These are phyloP conservation scores for Andrena camellia DNA, from an alignment of 2,888 invertebrate species.

Conservation along the genomic window DNA sequence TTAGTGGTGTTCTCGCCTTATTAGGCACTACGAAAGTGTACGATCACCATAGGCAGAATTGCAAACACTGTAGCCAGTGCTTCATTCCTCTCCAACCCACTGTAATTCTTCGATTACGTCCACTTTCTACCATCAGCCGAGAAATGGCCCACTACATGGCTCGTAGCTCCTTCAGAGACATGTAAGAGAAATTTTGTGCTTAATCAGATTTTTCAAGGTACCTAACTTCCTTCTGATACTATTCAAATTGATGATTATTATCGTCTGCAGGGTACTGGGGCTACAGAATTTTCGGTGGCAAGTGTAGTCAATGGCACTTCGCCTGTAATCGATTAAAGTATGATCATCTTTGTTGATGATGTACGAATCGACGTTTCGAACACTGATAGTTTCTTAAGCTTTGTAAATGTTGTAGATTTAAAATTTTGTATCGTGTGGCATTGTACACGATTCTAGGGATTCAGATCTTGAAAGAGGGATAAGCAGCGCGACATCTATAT, in stretches of 20 bases:
- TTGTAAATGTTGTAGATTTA: conserved; percentile 6
- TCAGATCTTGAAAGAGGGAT: not conserved
- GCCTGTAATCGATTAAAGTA: conserved; percentile 54
- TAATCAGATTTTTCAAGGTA: too few species aligned
- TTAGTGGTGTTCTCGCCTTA: not conserved
- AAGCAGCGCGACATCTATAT: not conserved
- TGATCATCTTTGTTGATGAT: conserved; percentile 43
- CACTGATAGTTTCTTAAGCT: not conserved
- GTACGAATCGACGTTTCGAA: conserved; percentile 27
- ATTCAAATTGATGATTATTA: not conserved
- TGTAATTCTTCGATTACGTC: not conserved
- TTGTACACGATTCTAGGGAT: not conserved
- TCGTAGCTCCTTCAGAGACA: too few species aligned
- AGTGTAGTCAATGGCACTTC: conserved; percentile 41
- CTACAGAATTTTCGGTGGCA: conserved; percentile 23
- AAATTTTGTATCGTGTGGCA: not conserved
- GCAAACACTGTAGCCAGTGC: too few species aligned
- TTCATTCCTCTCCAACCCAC: too few species aligned
- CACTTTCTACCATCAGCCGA: too few species aligned
- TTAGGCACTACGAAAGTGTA: too few species aligned
- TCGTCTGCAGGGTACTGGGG: not conserved
- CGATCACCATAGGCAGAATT: too few species aligned
- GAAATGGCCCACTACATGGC: too few species aligned
- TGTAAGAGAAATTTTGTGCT: too few species aligned
- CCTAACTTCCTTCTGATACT: not conserved